Evolutionary conservation across 2,888 invertebrate genomes (phyloP), one percentile per base, ranked within the genome.

Genomic region (Aricia artaxerxes): DNA sequence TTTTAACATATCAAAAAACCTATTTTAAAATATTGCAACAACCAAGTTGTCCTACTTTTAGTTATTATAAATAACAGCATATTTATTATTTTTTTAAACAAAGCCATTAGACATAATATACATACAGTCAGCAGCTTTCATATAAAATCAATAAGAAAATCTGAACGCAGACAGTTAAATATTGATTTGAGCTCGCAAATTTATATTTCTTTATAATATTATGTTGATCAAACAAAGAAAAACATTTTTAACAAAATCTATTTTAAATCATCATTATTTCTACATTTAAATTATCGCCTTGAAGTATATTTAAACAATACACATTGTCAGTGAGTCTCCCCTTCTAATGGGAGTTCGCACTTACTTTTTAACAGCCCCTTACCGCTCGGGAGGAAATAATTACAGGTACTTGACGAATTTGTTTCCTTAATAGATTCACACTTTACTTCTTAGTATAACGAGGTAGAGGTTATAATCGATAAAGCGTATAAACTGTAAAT

Each of bases 311-410:
- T 64, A 79, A 79, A 79, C 49, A 78, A 72, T 61, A 81, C 38
- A 78, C 76, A 75, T 72, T 77, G 80, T 79, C 82, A 82, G 76
- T 79, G 64, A 79, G 79, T 78, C 81, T 78, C 81, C 73, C 79
- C 75, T 81, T 83, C 83, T 85, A 85, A 85, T 85, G 84, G 84
- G 85, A 85, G 85, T 85, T 93, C 86, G 84, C 88, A 86, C 88
- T 86, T 88, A 91, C 91, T 92, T 92, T 91, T 90, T 89, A 92
- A 92, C 91, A 91, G 92, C 91, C 86, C 88, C 87, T 49, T 82
- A 79, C 81, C 79, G 81, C 80, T 80, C 81, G 80, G 80, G 79
- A 78, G 78, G 79, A 82, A 81, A 80, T 76, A 76, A 76, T 76
- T 76, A 76, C 76, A 76, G 76, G 76, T 76, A 35, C 76, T 57